Evolutionary conservation across 2,113 vertebrate species (phyloP).

Genomic region (Motacilla tschutschensis): DNA sequence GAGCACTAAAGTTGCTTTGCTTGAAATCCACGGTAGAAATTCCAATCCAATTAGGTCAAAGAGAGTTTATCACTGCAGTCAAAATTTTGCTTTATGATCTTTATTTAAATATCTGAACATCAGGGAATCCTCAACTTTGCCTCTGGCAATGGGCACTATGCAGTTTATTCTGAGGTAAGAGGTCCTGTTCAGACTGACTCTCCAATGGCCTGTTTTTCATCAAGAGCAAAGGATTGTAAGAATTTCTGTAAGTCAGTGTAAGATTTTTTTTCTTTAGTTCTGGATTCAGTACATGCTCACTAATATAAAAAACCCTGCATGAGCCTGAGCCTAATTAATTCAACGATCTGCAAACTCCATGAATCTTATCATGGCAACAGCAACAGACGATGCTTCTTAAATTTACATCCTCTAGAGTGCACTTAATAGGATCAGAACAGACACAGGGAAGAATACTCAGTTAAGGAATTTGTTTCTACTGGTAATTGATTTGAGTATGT

Average conservation of each 20-base stretch:
- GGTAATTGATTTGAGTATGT: not conserved
- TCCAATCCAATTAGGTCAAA: not conserved
- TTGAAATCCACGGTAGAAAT: not conserved
- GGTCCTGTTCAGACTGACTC: not conserved
- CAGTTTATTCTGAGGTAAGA: not conserved
- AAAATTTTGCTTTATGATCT: not conserved
- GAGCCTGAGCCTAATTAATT: conserved; percentile 47
- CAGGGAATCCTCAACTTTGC: not conserved
- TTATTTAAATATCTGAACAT: not conserved
- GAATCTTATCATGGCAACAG: conserved; percentile 42
- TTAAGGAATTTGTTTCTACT: conserved; percentile 19
- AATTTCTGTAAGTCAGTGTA: not conserved
- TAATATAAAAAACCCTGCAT: conserved; percentile 33
- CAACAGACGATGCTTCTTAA: conserved; percentile 46
- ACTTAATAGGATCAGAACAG: conserved; percentile 38
- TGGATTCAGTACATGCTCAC: conserved; percentile 29
- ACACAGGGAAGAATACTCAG: conserved; percentile 4
- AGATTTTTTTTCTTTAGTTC: not conserved
- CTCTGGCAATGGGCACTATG: not conserved
- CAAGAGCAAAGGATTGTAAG: not conserved
- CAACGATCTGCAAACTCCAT: conserved; percentile 29
- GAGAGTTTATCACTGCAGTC: not conserved
- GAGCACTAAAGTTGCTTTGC: not conserved
- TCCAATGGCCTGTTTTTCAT: not conserved
- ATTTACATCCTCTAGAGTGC: conserved; percentile 31